Evolutionary conservation across 1,140 invertebrate genomes (phyloP).

Genomic region (Diachasmimorpha longicaudata): DNA sequence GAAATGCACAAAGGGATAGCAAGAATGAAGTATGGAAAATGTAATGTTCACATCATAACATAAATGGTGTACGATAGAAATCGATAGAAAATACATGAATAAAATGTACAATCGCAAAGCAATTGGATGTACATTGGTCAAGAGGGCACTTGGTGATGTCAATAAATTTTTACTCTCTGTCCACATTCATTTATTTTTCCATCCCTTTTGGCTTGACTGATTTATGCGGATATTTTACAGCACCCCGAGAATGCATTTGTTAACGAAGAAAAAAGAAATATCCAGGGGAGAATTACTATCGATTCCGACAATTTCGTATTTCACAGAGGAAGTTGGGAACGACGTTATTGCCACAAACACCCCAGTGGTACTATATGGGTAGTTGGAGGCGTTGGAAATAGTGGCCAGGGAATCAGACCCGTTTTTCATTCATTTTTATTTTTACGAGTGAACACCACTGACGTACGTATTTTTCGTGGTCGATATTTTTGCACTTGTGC

Average conservation of each 20-base stretch:
- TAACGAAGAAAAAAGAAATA: background rate
- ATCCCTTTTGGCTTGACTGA: background rate
- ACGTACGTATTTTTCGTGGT: slow-evolving; percentile 20
- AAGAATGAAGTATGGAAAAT: background rate
- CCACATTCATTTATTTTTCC: background rate
- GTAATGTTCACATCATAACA: background rate
- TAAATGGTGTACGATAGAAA: background rate
- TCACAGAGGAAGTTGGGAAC: background rate
- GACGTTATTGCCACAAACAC: background rate
- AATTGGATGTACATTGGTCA: background rate
- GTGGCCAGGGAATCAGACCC: slow-evolving; percentile 17
- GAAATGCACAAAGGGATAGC: background rate
- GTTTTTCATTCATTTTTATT: slow-evolving; percentile 33
- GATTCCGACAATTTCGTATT: background rate
- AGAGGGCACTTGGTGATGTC: background rate
- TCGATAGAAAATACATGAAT: background rate
- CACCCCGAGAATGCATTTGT: background rate
- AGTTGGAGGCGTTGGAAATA: background rate
- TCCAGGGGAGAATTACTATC: background rate
- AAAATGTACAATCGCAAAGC: background rate
- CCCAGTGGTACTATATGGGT: background rate
- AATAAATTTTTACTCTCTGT: background rate
- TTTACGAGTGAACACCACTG: slow-evolving; percentile 18
- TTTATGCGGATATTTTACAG: background rate
- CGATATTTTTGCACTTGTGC: background rate